Evolutionary conservation across 2,888 invertebrate genomes (phyloP).

Genomic region (Apotomis turbidana): DNA sequence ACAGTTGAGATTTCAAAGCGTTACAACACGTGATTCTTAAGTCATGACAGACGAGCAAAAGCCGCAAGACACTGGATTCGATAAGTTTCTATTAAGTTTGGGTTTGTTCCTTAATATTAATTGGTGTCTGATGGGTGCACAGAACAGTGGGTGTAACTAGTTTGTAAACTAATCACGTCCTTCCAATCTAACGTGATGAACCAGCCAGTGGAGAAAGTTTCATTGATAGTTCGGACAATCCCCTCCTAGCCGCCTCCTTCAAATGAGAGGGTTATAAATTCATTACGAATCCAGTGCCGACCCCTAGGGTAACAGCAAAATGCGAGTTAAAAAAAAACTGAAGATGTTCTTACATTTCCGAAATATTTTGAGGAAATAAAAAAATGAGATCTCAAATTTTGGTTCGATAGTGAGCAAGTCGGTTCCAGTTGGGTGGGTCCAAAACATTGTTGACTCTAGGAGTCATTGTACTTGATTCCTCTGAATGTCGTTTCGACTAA

Average conservation of each 20-base stretch:
- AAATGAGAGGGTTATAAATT: not conserved
- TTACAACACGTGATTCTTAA: conserved; percentile 26
- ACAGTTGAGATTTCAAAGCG: conserved; percentile 23
- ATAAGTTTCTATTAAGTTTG: not conserved
- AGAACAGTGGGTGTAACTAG: not conserved
- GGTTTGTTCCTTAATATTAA: conserved; percentile 2
- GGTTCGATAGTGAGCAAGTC: conserved; percentile 78
- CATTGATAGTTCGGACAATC: not conserved
- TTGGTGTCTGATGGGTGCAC: conserved; percentile 4
- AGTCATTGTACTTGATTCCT: conserved; percentile 75
- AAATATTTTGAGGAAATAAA: conserved; percentile 43
- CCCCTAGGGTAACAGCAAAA: conserved; percentile 8
- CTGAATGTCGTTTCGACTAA: conserved; percentile 59
- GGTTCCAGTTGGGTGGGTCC: conserved; percentile 69
- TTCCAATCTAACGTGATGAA: not conserved
- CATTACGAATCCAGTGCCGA: conserved; percentile 15
- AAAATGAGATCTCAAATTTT: conserved; percentile 80
- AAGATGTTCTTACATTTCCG: conserved; percentile 34
- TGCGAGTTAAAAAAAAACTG: conserved; percentile 22
- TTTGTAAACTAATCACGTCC: not conserved
- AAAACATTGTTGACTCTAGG: conserved; percentile 60
- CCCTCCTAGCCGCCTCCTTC: not conserved
- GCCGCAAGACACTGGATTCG: conserved; percentile 29
- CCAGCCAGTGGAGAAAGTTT: not conserved
- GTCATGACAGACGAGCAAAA: conserved; percentile 31